Evolutionary conservation across 2,797 vertebrate species (phyloP).

Genomic region (Ceryle rudis): DNA sequence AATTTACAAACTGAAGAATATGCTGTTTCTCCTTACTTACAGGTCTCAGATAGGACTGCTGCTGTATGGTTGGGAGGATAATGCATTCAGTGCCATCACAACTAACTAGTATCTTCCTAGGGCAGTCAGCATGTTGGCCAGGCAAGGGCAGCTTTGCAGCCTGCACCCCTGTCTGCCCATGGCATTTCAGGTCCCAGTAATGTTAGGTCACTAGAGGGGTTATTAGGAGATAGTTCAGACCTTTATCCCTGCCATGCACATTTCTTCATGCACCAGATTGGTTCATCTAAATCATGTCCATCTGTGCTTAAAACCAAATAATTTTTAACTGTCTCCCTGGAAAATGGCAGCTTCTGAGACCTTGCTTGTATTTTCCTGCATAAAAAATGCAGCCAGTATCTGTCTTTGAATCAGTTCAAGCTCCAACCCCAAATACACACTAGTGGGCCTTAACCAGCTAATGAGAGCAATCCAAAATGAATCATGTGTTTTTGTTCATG

Average conservation of each 20-base stretch:
- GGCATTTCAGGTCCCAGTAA: not conserved
- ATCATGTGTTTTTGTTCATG: not conserved
- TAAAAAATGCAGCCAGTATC: not conserved
- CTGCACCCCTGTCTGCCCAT: not conserved
- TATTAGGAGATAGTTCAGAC: not conserved
- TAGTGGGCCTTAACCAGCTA: not conserved
- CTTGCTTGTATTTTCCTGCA: not conserved
- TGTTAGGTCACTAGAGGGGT: not conserved
- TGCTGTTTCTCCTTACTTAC: conserved; percentile 25
- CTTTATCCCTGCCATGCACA: not conserved
- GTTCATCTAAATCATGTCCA: not conserved
- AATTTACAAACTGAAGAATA: conserved; percentile 61
- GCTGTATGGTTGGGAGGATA: not conserved
- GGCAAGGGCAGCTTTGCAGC: not conserved
- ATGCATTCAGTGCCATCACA: not conserved
- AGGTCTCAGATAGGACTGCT: conserved; percentile 37
- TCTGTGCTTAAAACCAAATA: not conserved
- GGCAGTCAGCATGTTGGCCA: not conserved
- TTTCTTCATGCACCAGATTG: not conserved
- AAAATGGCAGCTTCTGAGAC: not conserved
- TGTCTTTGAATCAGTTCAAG: not conserved
- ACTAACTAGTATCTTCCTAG: not conserved
- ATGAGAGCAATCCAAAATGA: not conserved
- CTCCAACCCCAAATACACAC: not conserved
- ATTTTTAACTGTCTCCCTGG: not conserved